These are phyloP conservation scores for Mesocentrotus franciscanus DNA, from an alignment of 53 echinoderm and acorn worm genomes.

Conservation along the genomic window DNA sequence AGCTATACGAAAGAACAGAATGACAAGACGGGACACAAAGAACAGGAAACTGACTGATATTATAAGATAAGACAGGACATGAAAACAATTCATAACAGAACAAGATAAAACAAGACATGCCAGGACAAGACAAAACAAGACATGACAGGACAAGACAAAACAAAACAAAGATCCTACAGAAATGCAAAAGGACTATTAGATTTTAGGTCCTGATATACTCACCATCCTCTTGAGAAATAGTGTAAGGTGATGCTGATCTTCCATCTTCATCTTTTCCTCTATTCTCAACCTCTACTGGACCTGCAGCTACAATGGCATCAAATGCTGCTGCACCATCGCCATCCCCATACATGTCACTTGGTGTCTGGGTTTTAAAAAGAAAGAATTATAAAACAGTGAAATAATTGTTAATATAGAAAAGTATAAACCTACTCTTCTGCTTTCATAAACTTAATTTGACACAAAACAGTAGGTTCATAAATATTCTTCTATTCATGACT, in stretches of 20 bases:
- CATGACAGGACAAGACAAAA: too few relatives aligned
- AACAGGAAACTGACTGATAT: too few relatives aligned
- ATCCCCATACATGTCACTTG: slow-evolving; percentile 82
- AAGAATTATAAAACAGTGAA: not conserved
- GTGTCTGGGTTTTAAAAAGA: slow-evolving; percentile 68
- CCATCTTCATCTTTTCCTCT: slow-evolving; percentile 69
- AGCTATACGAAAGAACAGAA: too few relatives aligned
- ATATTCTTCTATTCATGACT: not conserved
- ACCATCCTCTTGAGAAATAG: slow-evolving; percentile 92
- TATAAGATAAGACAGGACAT: too few relatives aligned
- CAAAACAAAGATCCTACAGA: too few relatives aligned
- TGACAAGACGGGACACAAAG: too few relatives aligned
- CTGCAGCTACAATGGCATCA: slow-evolving; percentile 93
- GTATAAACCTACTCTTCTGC: not conserved
- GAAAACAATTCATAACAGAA: too few relatives aligned
- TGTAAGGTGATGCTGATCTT: slow-evolving; percentile 83
- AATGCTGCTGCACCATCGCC: slow-evolving; percentile 90
- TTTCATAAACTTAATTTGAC: not conserved
- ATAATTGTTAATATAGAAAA: not conserved
- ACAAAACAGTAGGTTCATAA: not conserved
- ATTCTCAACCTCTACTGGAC: slow-evolving; percentile 90
- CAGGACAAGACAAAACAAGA: too few relatives aligned
- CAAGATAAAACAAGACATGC: too few relatives aligned
- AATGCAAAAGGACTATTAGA: not conserved
- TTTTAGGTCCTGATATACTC: not conserved